Evolutionary conservation across 2,797 vertebrate species (phyloP).

Genomic region (Acanthiza pusilla): DNA sequence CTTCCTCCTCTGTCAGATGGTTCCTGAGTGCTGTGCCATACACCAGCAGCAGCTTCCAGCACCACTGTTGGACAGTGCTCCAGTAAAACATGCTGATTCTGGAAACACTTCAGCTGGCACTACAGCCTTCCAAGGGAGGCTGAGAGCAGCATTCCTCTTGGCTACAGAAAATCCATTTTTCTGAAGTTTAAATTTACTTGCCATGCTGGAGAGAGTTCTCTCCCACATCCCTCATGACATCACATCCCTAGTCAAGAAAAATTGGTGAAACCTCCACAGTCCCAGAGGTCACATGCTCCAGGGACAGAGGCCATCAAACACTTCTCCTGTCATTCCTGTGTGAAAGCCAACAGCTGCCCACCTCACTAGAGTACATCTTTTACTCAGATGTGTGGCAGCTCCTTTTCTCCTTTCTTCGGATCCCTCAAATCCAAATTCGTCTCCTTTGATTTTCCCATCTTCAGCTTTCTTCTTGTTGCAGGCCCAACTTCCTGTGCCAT

Average conservation of each 20-base stretch:
- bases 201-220: neutral
- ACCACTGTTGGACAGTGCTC: neutral
- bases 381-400: neutral
- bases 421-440: neutral
- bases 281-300: neutral
- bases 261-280: neutral
- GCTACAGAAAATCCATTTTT: neutral
- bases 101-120: neutral
- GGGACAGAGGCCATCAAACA: neutral
- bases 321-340: neutral
- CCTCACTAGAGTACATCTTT: neutral
- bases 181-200: neutral
- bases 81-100: neutral
- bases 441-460: neutral
- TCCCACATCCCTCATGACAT: neutral
- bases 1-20: neutral
- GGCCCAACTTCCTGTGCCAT: neutral
- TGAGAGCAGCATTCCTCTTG: neutral
- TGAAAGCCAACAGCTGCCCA: neutral
- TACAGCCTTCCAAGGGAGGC: neutral
- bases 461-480: neutral
- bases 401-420: neutral
- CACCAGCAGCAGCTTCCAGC: neutral
- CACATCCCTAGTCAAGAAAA: neutral
- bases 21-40: neutral